phyloP scores from a whole-genome alignment of 2,888 invertebrate genomes.

The Eupithecia inturbata region DNA sequence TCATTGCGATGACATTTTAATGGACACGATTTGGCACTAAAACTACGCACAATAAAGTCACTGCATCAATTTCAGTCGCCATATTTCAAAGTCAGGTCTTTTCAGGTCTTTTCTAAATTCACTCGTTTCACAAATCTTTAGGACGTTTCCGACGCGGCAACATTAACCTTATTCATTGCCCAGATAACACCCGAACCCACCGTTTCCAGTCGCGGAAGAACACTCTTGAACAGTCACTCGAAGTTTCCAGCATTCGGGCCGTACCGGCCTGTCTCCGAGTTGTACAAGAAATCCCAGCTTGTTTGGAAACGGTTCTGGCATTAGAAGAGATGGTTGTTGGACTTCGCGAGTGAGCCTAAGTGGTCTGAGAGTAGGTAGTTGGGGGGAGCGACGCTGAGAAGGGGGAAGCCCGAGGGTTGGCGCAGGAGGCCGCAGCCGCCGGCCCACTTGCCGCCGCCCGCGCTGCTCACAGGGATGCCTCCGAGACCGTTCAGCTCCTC shows the following conservation, averaged over 20 bases:
- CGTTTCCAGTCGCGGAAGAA: slow-evolving; percentile 32
- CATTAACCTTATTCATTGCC: not conserved
- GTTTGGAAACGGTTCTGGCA: slow-evolving; percentile 52
- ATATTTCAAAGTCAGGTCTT: slow-evolving; percentile 9
- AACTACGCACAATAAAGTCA: slow-evolving; percentile 51
- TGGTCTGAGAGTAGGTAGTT: slow-evolving; percentile 86
- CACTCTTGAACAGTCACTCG: slow-evolving; percentile 23
- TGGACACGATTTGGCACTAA: slow-evolving; percentile 80
- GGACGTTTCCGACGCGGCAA: not conserved
- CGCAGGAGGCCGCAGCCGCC: slow-evolving; percentile 86
- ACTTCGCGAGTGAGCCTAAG: slow-evolving; percentile 84
- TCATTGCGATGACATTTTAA: slow-evolving; percentile 67
- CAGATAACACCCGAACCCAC: not conserved
- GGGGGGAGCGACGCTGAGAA: slow-evolving; percentile 84
- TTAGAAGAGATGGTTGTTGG: slow-evolving; percentile 87
- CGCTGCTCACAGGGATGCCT: slow-evolving; percentile 67
- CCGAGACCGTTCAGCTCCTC: slow-evolving; percentile 75
- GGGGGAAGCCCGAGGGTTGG: slow-evolving; percentile 85
- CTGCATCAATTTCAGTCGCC: slow-evolving; percentile 45
- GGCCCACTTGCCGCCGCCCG: slow-evolving; percentile 82
- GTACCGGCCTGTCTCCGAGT: slow-evolving; percentile 22
- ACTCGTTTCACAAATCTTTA: slow-evolving; percentile 25
- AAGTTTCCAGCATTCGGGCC: slow-evolving; percentile 14
- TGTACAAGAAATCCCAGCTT: slow-evolving; percentile 36
- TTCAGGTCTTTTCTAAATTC: slow-evolving; percentile 44